phyloP scores from a whole-genome alignment of 1,140 invertebrate genomes.

The Nebria ingens region DNA sequence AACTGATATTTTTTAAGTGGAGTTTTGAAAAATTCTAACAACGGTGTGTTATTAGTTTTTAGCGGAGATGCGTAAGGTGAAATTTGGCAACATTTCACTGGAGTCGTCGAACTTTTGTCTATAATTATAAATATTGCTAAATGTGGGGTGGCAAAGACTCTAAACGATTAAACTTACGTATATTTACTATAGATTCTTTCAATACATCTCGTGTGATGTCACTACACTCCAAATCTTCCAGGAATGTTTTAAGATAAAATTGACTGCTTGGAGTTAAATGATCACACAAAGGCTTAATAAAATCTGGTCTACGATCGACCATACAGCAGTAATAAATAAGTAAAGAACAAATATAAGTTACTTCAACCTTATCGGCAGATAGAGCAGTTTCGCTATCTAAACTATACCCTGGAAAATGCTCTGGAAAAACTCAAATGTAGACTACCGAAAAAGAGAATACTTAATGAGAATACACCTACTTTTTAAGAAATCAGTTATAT shows the following conservation, averaged over 20 bases:
- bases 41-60: slow-evolving; percentile 21
- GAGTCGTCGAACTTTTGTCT: neutral
- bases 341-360: slow-evolving; percentile 25
- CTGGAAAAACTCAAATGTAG: slow-evolving; percentile 22
- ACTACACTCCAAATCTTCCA: slow-evolving; percentile 20
- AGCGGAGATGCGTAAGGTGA: slow-evolving; percentile 4
- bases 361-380: neutral
- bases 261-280: slow-evolving; percentile 23
- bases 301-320: slow-evolving; percentile 21
- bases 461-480: neutral
- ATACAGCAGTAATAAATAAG: slow-evolving; percentile 30
- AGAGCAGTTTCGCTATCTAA: slow-evolving; percentile 17
- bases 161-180: neutral
- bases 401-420: slow-evolving; percentile 23
- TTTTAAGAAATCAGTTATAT: neutral
- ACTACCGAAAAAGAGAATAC: slow-evolving; percentile 11
- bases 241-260: slow-evolving; percentile 24
- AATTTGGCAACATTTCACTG: neutral
- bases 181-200: neutral
- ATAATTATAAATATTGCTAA: neutral
- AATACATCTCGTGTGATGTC: slow-evolving; percentile 20
- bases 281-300: slow-evolving; percentile 26
- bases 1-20: slow-evolving; percentile 19
- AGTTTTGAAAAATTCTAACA: slow-evolving; percentile 26
- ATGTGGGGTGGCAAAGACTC: no score